Evolutionary conservation across 2,888 invertebrate genomes (phyloP), one percentile per base, ranked within the genome.

Genomic region (Anorthoa munda): DNA sequence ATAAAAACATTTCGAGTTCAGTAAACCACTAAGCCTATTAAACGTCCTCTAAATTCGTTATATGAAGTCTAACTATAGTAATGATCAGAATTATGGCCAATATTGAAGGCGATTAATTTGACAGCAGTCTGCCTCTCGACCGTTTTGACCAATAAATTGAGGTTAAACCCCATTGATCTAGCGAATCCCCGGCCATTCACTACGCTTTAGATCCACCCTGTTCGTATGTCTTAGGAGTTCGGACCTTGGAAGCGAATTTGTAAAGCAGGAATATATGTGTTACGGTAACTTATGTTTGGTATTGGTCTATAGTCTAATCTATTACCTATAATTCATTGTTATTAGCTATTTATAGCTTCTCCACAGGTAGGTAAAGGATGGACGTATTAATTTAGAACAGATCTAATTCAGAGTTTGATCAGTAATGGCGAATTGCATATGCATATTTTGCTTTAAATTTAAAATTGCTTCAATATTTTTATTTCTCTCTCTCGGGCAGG

Each of bases 61-160:
- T 71, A 82, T 82, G 51, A 65, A 75, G 55, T 82, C 60, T 13
- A 59, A 68, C 65, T 68, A 53, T 79, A 75, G 69, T 82, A 79
- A 72, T 75, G 75, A 61, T 66, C 48, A 79, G 59, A 82, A 79
- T 82, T 81, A 79, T 81, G 61, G 79, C 63, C 83, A 81, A 81
- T 81, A 81, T 82, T 82, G 81, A 72, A 75, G 75, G 66, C 81
- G 83, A 81, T 81, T 81, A 82, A 81, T 82, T 81, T 69, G 81
- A 81, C 83, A 81, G 68, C 67, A 81, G 70, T 53, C 83, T 79
- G 71, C 81, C 79, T 82, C 75, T 61, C 68, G 79, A 67, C 79
- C 83, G 63, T 82, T 81, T 69, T 71, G 71, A 82, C 75, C 81
- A 81, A 82, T 81, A 81, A 81, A 81, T 81, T 82, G 83, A 79